phyloP scores from a whole-genome alignment of 1,140 invertebrate species.

The Luehdorfia chinensis region DNA sequence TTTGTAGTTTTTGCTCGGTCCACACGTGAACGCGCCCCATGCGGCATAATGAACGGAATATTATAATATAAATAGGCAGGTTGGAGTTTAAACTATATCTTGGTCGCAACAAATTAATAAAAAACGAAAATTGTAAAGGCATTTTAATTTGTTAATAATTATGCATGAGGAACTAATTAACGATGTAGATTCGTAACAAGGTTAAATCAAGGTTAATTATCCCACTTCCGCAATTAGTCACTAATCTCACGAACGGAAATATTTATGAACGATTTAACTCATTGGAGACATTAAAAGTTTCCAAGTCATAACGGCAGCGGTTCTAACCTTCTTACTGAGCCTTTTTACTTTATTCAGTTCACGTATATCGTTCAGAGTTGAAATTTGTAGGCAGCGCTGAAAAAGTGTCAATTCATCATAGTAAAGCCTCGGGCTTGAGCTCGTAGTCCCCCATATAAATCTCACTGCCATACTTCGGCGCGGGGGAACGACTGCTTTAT shows the following conservation, averaged over 20 bases:
- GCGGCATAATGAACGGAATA: conserved; percentile 36
- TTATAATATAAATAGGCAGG: conserved; percentile 24
- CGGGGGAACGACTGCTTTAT: conserved; percentile 76
- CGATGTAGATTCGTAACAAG: no score
- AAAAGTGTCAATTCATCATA: conserved; percentile 77
- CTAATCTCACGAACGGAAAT: conserved; percentile 61
- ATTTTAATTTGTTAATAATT: no score
- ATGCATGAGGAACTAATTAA: conserved; percentile 46
- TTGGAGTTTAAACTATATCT: conserved; percentile 7
- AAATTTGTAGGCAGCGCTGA: conserved; percentile 69
- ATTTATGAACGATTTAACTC: conserved; percentile 67
- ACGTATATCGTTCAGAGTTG: conserved; percentile 65
- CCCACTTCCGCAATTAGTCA: conserved; percentile 49
- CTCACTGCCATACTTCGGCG: conserved; percentile 77
- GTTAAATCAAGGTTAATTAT: conserved; percentile 27
- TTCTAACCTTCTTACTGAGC: conserved; percentile 39
- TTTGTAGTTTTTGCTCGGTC: conserved; percentile 45
- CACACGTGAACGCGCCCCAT: conserved; percentile 40
- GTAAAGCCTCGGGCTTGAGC: conserved; percentile 64
- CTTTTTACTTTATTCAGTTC: conserved; percentile 52
- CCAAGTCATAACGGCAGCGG: no score
- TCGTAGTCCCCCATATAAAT: conserved; percentile 75
- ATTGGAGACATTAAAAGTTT: conserved; percentile 73
- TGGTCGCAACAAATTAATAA: no score
- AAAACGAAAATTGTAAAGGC: no score